Evolutionary conservation across 2,888 invertebrate genomes (phyloP).

Genomic region (Drosophila setosimentum): DNA sequence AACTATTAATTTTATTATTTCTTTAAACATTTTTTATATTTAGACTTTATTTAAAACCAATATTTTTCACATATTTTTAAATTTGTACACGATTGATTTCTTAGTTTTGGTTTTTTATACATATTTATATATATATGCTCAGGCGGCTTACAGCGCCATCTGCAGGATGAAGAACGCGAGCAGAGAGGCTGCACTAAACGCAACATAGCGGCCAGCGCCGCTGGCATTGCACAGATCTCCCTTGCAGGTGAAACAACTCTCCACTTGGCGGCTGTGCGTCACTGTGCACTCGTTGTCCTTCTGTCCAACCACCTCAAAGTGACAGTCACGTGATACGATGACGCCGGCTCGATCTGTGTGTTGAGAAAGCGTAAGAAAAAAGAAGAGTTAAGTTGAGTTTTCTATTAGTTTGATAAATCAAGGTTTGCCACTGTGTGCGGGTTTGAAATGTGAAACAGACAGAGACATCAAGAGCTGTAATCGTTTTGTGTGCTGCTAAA

Average conservation of each 20-base stretch:
- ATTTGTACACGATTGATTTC: constrained; percentile 27
- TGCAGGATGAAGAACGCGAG: constrained; percentile 73
- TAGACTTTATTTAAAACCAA: constrained; percentile 31
- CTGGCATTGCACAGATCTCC: constrained; percentile 88
- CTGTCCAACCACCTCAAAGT: constrained; percentile 81
- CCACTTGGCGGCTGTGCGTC: constrained; percentile 79
- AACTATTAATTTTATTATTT: neutral
- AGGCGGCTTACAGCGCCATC: constrained; percentile 63
- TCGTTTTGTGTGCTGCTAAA: neutral
- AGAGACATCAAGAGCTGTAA: neutral
- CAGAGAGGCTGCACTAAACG: constrained; percentile 70
- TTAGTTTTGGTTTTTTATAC: neutral
- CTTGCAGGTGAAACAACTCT: constrained; percentile 88
- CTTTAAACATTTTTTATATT: neutral
- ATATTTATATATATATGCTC: constrained; percentile 15
- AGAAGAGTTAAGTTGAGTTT: neutral
- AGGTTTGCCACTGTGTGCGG: neutral
- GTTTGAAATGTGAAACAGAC: neutral
- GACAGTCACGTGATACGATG: constrained; percentile 83
- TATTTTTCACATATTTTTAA: constrained; percentile 12
- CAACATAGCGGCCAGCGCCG: constrained; percentile 73
- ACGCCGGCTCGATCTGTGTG: constrained; percentile 78
- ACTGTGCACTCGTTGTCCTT: constrained; percentile 81
- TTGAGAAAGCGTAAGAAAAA: neutral
- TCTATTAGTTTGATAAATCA: neutral